Conservation (phyloP, 2,888 invertebrate genomes). For the Nomada flava region DNA sequence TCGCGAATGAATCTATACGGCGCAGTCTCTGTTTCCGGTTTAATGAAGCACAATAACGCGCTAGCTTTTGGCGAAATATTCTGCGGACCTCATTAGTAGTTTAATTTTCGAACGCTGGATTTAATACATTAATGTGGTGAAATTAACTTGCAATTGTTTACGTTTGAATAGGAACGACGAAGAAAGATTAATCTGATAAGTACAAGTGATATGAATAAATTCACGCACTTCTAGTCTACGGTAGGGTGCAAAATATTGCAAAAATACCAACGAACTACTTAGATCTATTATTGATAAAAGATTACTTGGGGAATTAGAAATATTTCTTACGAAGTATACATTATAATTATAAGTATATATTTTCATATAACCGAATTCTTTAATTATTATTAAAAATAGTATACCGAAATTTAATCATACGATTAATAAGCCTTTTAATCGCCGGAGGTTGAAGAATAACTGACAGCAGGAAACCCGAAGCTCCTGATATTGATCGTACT, state of each 20-base stretch:
- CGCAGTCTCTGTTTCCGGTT: not conserved
- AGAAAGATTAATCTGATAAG: no score
- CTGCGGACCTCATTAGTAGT: not conserved
- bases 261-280: no score
- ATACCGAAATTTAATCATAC: not conserved
- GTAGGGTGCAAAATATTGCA: no score
- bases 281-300: no score
- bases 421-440: not conserved
- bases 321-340: no score
- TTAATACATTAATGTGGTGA: not conserved
- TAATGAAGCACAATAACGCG: not conserved
- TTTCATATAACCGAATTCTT: no score
- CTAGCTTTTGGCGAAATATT: not conserved
- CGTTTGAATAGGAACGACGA: not conserved
- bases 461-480: conserved; percentile 7
- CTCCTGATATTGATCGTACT: conserved; percentile 25
- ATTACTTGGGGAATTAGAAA: no score
- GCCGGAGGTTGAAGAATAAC: conserved; percentile 2
- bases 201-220: no score
- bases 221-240: no score
- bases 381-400: not conserved
- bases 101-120: not conserved
- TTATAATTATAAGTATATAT: no score
- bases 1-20: no score
- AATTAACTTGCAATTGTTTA: not conserved